Conservation (phyloP, 1,140 invertebrate species). For the Cotesia chilonis region DNA sequence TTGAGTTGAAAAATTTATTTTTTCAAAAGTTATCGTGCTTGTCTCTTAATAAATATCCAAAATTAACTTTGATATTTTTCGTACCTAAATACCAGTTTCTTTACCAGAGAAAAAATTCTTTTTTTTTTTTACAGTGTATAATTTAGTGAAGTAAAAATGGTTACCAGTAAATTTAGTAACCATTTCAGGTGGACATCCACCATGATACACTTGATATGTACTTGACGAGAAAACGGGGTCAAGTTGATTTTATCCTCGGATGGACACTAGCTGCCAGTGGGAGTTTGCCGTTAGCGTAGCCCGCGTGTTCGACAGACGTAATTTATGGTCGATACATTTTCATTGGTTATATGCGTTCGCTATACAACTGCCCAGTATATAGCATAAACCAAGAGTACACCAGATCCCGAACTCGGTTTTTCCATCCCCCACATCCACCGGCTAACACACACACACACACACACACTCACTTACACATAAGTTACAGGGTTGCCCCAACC, state of each 20-base stretch:
- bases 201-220: neutral
- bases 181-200: neutral
- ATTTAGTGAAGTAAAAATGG: neutral
- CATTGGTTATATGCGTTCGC: constrained; percentile 23
- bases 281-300: constrained; percentile 19
- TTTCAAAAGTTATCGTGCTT: too few species aligned
- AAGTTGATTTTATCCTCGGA: constrained; percentile 55
- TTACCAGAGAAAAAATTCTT: too few species aligned
- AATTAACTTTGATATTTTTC: too few species aligned
- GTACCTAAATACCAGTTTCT: too few species aligned
- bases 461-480: neutral
- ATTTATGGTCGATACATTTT: constrained; percentile 53
- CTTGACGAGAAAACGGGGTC: constrained; percentile 48
- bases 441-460: constrained; percentile 1
- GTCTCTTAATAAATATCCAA: too few species aligned
- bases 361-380: neutral
- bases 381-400: neutral
- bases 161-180: neutral
- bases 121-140: too few species aligned
- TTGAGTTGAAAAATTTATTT: too few species aligned
- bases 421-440: neutral
- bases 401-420: constrained; percentile 10
- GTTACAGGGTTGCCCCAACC: neutral
- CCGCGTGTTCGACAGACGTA: constrained; percentile 46
- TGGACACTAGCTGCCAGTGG: constrained; percentile 9